These are phyloP conservation scores for Noctua fimbriata DNA, from an alignment of 2,888 invertebrate species.

Conservation along the genomic window DNA sequence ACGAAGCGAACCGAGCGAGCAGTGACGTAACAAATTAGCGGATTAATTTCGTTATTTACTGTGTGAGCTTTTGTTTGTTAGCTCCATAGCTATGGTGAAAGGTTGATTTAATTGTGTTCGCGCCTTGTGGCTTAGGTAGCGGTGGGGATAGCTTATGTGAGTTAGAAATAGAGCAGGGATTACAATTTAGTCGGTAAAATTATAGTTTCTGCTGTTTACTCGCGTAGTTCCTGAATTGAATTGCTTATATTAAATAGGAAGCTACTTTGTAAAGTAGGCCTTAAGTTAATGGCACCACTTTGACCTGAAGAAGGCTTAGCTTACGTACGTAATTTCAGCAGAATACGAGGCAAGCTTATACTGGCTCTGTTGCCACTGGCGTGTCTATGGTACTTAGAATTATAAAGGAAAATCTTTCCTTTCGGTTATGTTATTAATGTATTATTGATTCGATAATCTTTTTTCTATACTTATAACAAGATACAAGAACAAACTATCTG, in stretches of 20 bases:
- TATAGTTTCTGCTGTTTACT: background rate
- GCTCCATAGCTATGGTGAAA: slow-evolving; percentile 31
- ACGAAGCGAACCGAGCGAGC: slow-evolving; percentile 41
- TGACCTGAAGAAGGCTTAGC: background rate
- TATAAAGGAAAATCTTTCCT: background rate
- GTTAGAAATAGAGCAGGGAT: background rate
- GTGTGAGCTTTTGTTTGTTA: slow-evolving; percentile 48
- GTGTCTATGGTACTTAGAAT: background rate
- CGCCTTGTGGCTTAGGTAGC: slow-evolving; percentile 13
- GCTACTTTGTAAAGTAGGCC: background rate
- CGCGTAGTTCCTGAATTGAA: background rate
- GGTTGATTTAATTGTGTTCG: slow-evolving; percentile 60
- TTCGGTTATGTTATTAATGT: background rate
- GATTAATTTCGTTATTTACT: slow-evolving; percentile 69
- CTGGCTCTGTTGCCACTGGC: background rate
- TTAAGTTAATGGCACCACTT: background rate
- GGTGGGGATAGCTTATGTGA: background rate
- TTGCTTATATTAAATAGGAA: background rate
- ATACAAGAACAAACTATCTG: background rate
- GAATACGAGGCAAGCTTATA: background rate
- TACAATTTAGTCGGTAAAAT: background rate
- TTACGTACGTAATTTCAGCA: background rate
- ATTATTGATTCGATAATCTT: background rate
- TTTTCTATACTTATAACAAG: background rate
- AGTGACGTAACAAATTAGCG: slow-evolving; percentile 69